These are phyloP conservation scores for Protobothrops mucrosquamatus DNA, from an alignment of 2,113 vertebrate species.

Conservation along the genomic window DNA sequence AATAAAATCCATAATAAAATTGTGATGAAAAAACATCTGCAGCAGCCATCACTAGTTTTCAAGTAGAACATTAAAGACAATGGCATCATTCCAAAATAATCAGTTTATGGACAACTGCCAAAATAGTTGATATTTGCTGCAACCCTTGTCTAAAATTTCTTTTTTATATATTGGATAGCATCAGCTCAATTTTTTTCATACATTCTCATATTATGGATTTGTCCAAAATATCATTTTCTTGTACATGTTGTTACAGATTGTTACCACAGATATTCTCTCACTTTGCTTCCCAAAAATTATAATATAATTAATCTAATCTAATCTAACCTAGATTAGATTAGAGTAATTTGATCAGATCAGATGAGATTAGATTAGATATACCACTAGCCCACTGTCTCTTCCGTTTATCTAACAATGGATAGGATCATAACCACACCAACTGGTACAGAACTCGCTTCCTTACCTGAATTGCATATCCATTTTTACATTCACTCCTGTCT, in stretches of 20 bases:
- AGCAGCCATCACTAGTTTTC: not conserved
- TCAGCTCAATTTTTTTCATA: not conserved
- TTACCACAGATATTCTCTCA: not conserved
- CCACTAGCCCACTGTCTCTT: not conserved
- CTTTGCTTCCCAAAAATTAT: not conserved
- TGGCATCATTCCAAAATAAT: constrained; percentile 21
- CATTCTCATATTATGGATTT: not conserved
- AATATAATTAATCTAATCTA: not conserved
- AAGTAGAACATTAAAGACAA: constrained; percentile 18
- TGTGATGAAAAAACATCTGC: not conserved
- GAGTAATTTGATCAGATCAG: no score
- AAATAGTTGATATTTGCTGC: constrained; percentile 3
- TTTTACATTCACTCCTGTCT: not conserved
- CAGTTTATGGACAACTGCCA: not conserved
- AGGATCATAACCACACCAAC: not conserved
- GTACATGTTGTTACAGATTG: not conserved
- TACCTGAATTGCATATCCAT: not conserved
- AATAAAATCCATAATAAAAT: not conserved
- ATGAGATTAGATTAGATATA: no score
- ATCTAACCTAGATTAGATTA: no score
- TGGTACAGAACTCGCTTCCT: not conserved
- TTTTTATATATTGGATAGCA: not conserved
- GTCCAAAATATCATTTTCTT: not conserved
- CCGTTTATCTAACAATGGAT: not conserved
- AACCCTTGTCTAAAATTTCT: constrained; percentile 1